Conservation (phyloP, 92 coral and sea anemone species). For the Isaurus tuberculatus region DNA sequence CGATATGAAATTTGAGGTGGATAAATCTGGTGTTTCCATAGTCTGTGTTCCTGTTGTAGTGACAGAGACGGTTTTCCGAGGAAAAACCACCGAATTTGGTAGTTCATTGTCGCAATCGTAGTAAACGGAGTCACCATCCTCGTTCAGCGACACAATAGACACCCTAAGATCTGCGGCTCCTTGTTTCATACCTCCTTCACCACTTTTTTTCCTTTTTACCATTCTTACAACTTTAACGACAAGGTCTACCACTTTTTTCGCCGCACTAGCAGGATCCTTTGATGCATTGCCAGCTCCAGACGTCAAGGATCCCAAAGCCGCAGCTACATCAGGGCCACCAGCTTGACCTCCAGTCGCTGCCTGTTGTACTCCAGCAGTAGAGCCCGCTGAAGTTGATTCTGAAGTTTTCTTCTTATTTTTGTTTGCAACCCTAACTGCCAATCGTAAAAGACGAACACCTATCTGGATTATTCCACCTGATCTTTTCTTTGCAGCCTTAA, state of each 20-base stretch:
- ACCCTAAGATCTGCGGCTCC: slow-evolving; percentile 28
- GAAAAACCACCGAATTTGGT: background rate
- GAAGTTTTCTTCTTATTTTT: slow-evolving; percentile 62
- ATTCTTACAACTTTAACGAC: slow-evolving; percentile 59
- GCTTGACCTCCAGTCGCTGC: slow-evolving; percentile 20
- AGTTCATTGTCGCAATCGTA: slow-evolving; percentile 52
- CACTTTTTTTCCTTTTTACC: slow-evolving; percentile 57
- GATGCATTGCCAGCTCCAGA: slow-evolving; percentile 46
- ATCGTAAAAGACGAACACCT: slow-evolving; percentile 74
- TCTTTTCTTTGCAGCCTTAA: slow-evolving; percentile 64
- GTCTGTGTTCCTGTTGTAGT: slow-evolving; percentile 35
- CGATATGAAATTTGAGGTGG: slow-evolving; percentile 3
- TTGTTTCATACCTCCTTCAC: slow-evolving; percentile 2
- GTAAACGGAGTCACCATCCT: slow-evolving; percentile 25
- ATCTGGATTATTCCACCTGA: slow-evolving; percentile 85
- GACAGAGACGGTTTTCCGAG: slow-evolving; percentile 17
- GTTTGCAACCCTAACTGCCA: slow-evolving; percentile 68
- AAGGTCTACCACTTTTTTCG: slow-evolving; percentile 51
- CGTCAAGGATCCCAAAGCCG: slow-evolving; percentile 31
- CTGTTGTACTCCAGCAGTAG: slow-evolving; percentile 9
- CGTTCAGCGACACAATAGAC: slow-evolving; percentile 46
- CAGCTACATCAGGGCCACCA: slow-evolving; percentile 55
- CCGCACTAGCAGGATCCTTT: slow-evolving; percentile 54
- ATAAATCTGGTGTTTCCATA: background rate
- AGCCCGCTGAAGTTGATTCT: slow-evolving; percentile 1